Percentiles rank a stretch among this genome's conserved stretches.
Evolutionary conservation across 2,113 vertebrate species (phyloP).

Genomic region (Desmodus rotundus): DNA sequence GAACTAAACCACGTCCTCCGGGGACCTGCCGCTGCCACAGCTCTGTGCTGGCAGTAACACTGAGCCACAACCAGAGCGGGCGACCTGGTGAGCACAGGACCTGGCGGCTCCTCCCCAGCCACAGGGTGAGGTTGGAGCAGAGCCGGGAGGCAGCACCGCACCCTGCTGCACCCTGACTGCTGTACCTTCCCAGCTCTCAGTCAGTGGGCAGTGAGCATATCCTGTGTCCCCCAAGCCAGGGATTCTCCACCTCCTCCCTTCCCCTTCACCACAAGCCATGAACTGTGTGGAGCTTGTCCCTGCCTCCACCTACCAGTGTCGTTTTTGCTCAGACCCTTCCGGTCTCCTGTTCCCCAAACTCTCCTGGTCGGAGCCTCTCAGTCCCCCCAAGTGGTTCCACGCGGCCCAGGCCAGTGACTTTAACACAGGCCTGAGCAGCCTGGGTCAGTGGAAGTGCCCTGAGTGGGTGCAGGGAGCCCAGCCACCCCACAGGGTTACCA

Average conservation of each 20-base stretch:
- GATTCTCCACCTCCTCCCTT: neutral
- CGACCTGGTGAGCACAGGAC: rapidly evolving
- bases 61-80: neutral
- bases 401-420: rapidly evolving
- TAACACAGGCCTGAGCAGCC: no score
- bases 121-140: neutral
- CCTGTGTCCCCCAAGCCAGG: neutral
- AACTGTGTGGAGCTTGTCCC: rapidly evolving
- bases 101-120: neutral
- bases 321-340: neutral
- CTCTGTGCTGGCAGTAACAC: neutral
- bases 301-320: rapidly evolving
- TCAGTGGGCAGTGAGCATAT: rapidly evolving
- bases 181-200: neutral
- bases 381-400: rapidly evolving
- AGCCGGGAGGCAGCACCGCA: neutral
- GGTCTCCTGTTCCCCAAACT: neutral
- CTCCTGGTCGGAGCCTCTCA: no score
- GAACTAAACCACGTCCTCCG: rapidly evolving
- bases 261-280: rapidly evolving
- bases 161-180: neutral
- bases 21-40: neutral
- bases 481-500: neutral
- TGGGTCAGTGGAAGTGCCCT: rapidly evolving
- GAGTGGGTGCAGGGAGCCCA: neutral